Evolutionary conservation across 1,140 invertebrate genomes (phyloP), one percentile per base, ranked within the genome.

Genomic region (Microplitis mediator): DNA sequence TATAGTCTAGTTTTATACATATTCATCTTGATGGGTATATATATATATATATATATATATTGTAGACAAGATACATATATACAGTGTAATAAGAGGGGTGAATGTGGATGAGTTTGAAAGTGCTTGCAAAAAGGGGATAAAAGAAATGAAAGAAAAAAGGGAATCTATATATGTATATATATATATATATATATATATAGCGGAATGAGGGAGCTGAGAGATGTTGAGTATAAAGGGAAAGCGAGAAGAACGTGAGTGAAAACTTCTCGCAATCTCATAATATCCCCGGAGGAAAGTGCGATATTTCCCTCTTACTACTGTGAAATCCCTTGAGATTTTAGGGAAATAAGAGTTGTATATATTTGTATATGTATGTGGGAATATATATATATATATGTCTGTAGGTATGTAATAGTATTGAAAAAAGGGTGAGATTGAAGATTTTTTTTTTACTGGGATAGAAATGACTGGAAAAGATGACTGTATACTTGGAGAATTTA

Each of bases 241-340:
- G 64, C 60, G 32, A 65, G 61, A 68, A 60, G 35, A 71, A 51
- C 71, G 69, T 62, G 73, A 77, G 72, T 70, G 74, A 79, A 77
- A 80, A 78, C 75, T 80, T 79, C 78, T 75, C 76, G 83, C 81
- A 85, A 86, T 86, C 81, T 84, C 82, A 79, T 85, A 82, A 86
- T 85, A 84, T 82, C 80, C 83, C 78, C 76, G 69, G 61, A 68
- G 78, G 77, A 76, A 79, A 75, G 77, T 79, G 79, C 79, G 81
- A 82, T 82, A 45, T 45, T 54, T 62, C 62, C 78, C 74, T 77
- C 23, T 45, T 14, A 13, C 39, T 11, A 11, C 32, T 54, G 45
- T 77, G 76, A 82, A 83, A 84, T 84, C 83, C 81, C 80, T 39
- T n/a, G 80, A 79, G 83, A 82, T 84, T 81, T 82, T 79, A 78